These are phyloP conservation scores for Stercorarius parasiticus DNA, from an alignment of 2,113 vertebrate genomes.

Conservation along the genomic window DNA sequence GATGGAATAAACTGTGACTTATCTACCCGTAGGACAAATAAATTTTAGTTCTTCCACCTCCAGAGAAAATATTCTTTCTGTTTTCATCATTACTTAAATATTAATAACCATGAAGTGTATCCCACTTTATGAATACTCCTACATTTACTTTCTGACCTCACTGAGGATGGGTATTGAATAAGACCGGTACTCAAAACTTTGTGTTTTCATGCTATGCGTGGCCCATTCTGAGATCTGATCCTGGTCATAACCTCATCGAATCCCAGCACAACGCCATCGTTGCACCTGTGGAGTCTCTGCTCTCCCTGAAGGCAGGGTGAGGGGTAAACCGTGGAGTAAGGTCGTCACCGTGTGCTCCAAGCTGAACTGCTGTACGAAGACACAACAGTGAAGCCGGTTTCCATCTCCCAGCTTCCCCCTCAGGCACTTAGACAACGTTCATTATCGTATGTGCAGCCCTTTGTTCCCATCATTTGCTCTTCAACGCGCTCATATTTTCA, in stretches of 20 bases:
- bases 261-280: no score
- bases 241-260: neutral
- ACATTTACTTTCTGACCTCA: neutral
- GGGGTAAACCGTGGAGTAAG: neutral
- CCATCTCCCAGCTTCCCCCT: neutral
- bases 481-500: neutral
- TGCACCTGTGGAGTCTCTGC: neutral
- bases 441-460: neutral
- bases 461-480: neutral
- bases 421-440: neutral
- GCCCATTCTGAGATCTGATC: neutral
- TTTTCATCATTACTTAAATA: neutral
- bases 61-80: neutral
- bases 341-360: rapidly evolving
- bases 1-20: neutral
- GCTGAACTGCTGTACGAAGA: neutral
- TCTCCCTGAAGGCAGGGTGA: neutral
- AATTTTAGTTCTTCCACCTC: neutral
- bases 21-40: neutral
- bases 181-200: neutral
- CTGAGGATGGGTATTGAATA: neutral
- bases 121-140: neutral
- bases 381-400: neutral
- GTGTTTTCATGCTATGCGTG: neutral
- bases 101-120: neutral